These are phyloP conservation scores for Melitaea athalia DNA, from an alignment of 2,888 invertebrate species.

Conservation along the genomic window DNA sequence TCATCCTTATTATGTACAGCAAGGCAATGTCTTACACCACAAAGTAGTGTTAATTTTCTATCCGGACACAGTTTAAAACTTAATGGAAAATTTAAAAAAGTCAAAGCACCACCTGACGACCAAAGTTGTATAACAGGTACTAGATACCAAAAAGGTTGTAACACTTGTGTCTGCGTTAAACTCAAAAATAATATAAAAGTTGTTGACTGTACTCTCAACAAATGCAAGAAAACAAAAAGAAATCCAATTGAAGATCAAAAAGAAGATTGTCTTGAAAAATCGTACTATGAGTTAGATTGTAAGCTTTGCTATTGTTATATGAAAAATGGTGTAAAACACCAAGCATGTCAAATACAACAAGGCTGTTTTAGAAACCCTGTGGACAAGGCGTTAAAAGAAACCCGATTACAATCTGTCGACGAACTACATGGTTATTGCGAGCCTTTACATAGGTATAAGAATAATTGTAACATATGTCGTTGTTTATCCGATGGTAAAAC, in stretches of 20 bases:
- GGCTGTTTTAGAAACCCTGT: slow-evolving; percentile 38
- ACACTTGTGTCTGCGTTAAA: slow-evolving; percentile 59
- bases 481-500: slow-evolving; percentile 62
- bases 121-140: slow-evolving; percentile 56
- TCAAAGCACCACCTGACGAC: slow-evolving; percentile 44
- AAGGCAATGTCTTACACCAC: slow-evolving; percentile 54
- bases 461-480: slow-evolving; percentile 61
- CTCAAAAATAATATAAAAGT: slow-evolving; percentile 50
- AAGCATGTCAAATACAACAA: slow-evolving; percentile 51
- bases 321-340: slow-evolving; percentile 43
- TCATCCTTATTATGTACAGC: slow-evolving; percentile 69
- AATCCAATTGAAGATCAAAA: slow-evolving; percentile 8
- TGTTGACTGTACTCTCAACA: slow-evolving; percentile 66
- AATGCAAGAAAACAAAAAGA: slow-evolving; percentile 44
- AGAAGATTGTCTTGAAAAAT: slow-evolving; percentile 53
- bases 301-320: slow-evolving; percentile 56
- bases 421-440: slow-evolving; percentile 62
- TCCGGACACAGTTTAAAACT: neutral
- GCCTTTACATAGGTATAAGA: slow-evolving; percentile 56
- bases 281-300: slow-evolving; percentile 56
- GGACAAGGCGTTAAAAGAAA: neutral
- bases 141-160: slow-evolving; percentile 59
- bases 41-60: slow-evolving; percentile 19
- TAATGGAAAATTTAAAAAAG: slow-evolving; percentile 5
- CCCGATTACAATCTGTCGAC: slow-evolving; percentile 31